Base-by-base conservation (phyloP, 2,797 vertebrate genomes). In the Chelonia mydas region DNA sequence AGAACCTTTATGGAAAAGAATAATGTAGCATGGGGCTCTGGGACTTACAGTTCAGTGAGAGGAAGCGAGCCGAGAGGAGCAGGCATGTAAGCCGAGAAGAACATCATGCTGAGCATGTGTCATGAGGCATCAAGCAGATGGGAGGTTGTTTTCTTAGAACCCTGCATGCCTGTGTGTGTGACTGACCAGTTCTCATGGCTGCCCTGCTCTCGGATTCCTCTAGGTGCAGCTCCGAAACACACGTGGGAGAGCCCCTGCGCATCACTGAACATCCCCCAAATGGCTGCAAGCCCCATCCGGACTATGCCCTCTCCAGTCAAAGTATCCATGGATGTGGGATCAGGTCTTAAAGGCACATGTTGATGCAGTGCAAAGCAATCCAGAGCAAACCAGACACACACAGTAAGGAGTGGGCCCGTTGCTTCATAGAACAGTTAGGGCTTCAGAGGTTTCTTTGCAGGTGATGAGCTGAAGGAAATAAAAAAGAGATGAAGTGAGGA, bases 111-210 rank as follows among this genome's bases (percentile, higher is more conserved):
- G 6, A 7, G 83, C 54, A 87, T 83, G 27, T 83, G 84, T 41
- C 0, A 1, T 84, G 65, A 78, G 47, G 47, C 61, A 9, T 47
- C 8, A 28, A 78, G 78, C 6, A 0, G 11, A 49, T 65, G 21
- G 80, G 49, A 57, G 33, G 83, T 37, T 31, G 31, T 77, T 76
- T 86, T 74, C 51, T 61, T 68, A n/a, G 61, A 68, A 5, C 61
- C 61, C 61, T 1, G 16, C 31, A 16, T 61, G 13, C 31, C 59
- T 68, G 33, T 19, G 7, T 19, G 59, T 61, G 61, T 37, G 61
- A 21, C 33, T 68, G 33, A 17, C 61, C 33, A 5, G 31, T 16
- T 61, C 28, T 61, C 59, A 31, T 31, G 59, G 59, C 6, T 33
- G 59, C 28, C 31, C 41, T 0, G 0, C 91, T 90, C 41, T 83